These are phyloP conservation scores for Oikopleura dioica DNA, from an alignment of 23 tunicate genomes.

Conservation along the genomic window DNA sequence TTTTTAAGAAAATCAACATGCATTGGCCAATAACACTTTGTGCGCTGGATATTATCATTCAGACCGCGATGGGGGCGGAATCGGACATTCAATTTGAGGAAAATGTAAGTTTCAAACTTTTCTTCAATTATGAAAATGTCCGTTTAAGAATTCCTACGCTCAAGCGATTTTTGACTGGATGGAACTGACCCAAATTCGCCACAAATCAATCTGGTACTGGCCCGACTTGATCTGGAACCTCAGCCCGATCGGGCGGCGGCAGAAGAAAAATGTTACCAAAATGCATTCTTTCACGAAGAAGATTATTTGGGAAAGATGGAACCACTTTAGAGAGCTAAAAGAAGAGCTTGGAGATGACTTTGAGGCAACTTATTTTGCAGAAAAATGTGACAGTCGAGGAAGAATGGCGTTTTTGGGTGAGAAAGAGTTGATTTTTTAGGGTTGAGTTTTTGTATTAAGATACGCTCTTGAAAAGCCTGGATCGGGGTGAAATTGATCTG, in stretches of 20 bases:
- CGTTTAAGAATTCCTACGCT: neutral
- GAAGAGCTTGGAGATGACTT: neutral
- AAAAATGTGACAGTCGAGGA: neutral
- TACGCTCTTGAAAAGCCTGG: conserved; percentile 31
- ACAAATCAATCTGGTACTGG: conserved; percentile 41
- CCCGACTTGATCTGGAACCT: conserved; percentile 19
- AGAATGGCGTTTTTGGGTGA: neutral
- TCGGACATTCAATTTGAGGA: conserved; percentile 17
- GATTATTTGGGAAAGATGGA: neutral
- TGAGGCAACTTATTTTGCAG: neutral
- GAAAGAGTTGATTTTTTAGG: no score
- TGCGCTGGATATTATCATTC: conserved; percentile 39
- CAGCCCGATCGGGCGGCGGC: conserved; percentile 20
- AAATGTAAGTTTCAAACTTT: neutral
- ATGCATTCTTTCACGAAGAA: conserved; percentile 15
- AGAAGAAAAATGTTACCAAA: conserved; percentile 13
- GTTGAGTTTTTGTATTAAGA: no score
- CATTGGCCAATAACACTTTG: conserved; percentile 35
- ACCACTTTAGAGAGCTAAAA: neutral
- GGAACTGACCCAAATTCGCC: conserved; percentile 35
- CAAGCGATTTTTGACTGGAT: conserved; percentile 19
- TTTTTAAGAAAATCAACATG: no score
- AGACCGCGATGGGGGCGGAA: conserved; percentile 91
- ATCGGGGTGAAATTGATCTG: conserved; percentile 30
- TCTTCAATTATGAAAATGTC: no score